Evolutionary conservation across 2,113 vertebrate species (phyloP).

Genomic region (Petroica traversi): DNA sequence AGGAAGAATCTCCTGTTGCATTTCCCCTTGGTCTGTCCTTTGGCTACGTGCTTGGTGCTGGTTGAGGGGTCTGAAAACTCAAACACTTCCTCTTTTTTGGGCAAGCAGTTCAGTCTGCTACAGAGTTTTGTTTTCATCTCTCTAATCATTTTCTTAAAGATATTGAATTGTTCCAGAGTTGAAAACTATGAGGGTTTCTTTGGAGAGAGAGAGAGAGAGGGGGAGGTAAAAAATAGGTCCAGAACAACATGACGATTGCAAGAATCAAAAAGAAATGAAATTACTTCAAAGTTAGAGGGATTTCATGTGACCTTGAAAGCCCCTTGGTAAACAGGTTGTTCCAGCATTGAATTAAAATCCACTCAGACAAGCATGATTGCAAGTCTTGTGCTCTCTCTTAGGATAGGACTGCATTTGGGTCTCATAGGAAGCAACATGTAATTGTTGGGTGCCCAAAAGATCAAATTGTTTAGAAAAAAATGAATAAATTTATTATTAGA

Average conservation of each 20-base stretch:
- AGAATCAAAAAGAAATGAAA: neutral
- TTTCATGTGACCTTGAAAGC: neutral
- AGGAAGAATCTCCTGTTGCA: neutral
- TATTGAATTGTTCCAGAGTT: neutral
- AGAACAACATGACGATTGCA: neutral
- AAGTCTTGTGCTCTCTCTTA: neutral
- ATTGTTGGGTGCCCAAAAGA: neutral
- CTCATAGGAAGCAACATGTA: neutral
- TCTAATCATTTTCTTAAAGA: neutral
- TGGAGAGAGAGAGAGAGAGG: neutral
- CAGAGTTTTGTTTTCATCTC: neutral
- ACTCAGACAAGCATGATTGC: neutral
- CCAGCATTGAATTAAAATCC: conserved; percentile 12
- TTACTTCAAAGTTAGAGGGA: neutral
- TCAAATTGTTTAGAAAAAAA: neutral
- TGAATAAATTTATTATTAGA: neutral
- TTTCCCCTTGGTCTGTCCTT: neutral
- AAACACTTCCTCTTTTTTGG: neutral
- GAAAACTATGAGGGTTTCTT: neutral
- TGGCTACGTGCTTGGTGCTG: neutral
- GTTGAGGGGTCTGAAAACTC: neutral
- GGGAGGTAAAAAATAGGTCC: neutral
- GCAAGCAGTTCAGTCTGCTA: neutral
- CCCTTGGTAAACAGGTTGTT: neutral
- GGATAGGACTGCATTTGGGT: neutral